Percentiles rank a stretch among this genome's conserved stretches.
Conservation (phyloP, 2,888 invertebrate species). For the Teinopalpus imperialis region DNA sequence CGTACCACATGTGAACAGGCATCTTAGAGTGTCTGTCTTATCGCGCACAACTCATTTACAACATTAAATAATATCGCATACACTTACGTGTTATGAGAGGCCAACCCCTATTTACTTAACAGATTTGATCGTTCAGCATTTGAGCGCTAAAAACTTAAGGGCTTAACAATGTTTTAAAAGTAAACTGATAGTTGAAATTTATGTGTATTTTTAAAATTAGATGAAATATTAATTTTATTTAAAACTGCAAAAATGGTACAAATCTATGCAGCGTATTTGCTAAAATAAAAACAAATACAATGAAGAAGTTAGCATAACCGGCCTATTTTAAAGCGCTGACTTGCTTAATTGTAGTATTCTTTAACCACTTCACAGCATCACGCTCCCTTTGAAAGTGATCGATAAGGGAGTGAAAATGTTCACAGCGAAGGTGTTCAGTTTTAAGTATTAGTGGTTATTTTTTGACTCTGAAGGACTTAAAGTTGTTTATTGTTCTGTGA, state of each 20-base stretch:
- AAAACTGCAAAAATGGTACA: too few species aligned
- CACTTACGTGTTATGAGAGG: conserved; percentile 44
- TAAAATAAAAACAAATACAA: too few species aligned
- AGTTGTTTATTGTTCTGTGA: conserved; percentile 27
- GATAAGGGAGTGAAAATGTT: conserved; percentile 63
- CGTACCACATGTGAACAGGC: conserved; percentile 51
- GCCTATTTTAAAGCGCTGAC: conserved; percentile 21
- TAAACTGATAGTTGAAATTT: too few species aligned
- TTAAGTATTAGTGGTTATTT: conserved; percentile 43
- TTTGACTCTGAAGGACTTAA: conserved; percentile 43
- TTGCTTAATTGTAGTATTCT: conserved; percentile 1
- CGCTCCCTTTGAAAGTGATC: conserved; percentile 31
- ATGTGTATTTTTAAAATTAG: too few species aligned
- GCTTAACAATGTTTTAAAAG: neutral
- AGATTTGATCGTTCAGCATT: conserved; percentile 9
- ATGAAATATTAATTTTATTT: too few species aligned
- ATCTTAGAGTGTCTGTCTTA: conserved; percentile 39
- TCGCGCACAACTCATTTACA: conserved; percentile 38
- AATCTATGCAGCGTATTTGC: too few species aligned
- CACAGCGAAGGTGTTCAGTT: conserved; percentile 56
- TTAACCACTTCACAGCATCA: conserved; percentile 39
- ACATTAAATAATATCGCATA: conserved; percentile 32
- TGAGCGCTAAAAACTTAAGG: conserved; percentile 21
- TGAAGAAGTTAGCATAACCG: too few species aligned
- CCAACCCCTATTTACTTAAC: conserved; percentile 22